Base-by-base conservation (phyloP, 35 echinoderm and acorn worm genomes). In the Heliocidaris erythrogramma region DNA sequence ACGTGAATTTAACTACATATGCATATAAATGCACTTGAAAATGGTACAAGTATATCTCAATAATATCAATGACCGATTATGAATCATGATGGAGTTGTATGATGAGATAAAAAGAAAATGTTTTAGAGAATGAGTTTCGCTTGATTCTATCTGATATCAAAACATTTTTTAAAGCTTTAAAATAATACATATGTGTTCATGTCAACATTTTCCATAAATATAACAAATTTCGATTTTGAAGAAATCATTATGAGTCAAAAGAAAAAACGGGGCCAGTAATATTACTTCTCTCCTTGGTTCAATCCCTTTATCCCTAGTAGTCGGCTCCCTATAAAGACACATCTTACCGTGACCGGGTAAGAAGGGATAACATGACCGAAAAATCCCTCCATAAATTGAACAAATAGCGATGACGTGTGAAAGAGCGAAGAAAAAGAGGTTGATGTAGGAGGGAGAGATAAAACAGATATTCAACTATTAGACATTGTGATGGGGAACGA, bases 341-440 rank as follows among this genome's bases (percentile, higher is more conserved):
- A 89, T 9, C 12, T 89, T 35, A 89, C 87, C 87, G 31, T 48
- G 47, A 89, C 47, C 31, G 87, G 31, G 87, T 31, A 32, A 78
- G 65, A 9, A 27, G 9, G 12, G 32, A 89, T 6, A 48, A 47
- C 29, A 32, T 31, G 12, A 32, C 47, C 47, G 2, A 29, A 4
- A 89, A 89, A 48, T 89, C 87, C 2, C 9, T 89, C 31, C 10
- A 47, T 47, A 47, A 47, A 47, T 89, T 89, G 87, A 89, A 89
- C 32, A 89, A 89, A 89, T 89, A 89, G 32, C 47, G 87, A 89
- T 47, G 87, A 89, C 87, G 31, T 78, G 65, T 78, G 65, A 78
- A 78, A 24, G 21, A 56, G 14, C 10, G 14, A 56, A 14, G 52
- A 78, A 78, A 78, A 24, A 29, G 65, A 21, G 60, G 60, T 0